These are phyloP conservation scores for Scomber colias DNA, from an alignment of 2,113 vertebrate genomes.

Conservation along the genomic window DNA sequence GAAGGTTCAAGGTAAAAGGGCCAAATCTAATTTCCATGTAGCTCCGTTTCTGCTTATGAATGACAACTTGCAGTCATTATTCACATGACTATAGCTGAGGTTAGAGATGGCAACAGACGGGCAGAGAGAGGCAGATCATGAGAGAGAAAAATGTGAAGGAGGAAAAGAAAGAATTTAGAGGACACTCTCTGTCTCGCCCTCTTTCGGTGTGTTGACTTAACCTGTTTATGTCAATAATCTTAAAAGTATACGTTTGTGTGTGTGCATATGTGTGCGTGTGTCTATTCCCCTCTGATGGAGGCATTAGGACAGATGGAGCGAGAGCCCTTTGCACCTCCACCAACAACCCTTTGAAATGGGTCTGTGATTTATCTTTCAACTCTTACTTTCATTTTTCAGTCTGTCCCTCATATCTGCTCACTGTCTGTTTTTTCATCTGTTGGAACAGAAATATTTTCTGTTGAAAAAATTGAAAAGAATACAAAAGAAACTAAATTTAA, in stretches of 20 bases:
- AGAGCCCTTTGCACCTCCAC: slow-evolving; percentile 3
- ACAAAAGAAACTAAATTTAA: too few species aligned
- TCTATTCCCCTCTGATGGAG: neutral
- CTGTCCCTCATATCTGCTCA: neutral
- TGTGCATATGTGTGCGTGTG: neutral
- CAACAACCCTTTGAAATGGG: slow-evolving; percentile 15
- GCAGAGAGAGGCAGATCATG: slow-evolving; percentile 31
- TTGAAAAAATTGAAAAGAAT: too few species aligned
- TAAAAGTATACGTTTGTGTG: neutral
- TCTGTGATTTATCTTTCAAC: slow-evolving; percentile 18
- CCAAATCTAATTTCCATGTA: slow-evolving; percentile 29
- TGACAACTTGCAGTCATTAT: slow-evolving; percentile 45
- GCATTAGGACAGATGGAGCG: neutral
- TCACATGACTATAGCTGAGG: slow-evolving; percentile 45
- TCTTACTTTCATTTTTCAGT: neutral
- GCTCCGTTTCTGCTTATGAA: slow-evolving; percentile 24
- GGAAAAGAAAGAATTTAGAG: slow-evolving; percentile 12
- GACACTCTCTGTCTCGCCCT: neutral
- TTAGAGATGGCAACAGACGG: slow-evolving; percentile 35
- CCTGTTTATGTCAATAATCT: slow-evolving; percentile 22
- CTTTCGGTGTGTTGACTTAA: slow-evolving; percentile 17
- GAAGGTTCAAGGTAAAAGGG: slow-evolving; percentile 10
- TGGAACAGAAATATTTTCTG: too few species aligned
- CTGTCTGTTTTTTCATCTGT: neutral
- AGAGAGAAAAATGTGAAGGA: slow-evolving; percentile 42